A percentile compares a stretch with the other conserved stretches of the same genome.
Conservation (phyloP, 2,888 invertebrate species). For the Stomorhina lunata region DNA sequence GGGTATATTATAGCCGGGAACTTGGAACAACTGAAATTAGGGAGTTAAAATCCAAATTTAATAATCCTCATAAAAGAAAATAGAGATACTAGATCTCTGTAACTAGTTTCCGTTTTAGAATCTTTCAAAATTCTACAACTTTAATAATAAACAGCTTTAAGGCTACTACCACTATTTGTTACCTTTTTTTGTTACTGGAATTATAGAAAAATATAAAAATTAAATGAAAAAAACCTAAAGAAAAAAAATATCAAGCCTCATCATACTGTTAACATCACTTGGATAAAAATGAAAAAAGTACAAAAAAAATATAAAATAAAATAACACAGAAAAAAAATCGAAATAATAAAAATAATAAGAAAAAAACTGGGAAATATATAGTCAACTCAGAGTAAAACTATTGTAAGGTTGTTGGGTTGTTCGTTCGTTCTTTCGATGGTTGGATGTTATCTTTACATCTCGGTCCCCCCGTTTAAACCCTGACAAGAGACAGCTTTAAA, state of each 20-base stretch:
- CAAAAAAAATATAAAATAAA: slow-evolving; percentile 23
- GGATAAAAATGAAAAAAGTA: slow-evolving; percentile 37
- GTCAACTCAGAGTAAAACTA: slow-evolving; percentile 59
- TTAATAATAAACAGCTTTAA: slow-evolving; percentile 57
- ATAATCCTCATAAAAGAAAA: slow-evolving; percentile 21
- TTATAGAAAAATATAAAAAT: slow-evolving; percentile 35
- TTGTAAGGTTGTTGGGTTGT: slow-evolving; percentile 65
- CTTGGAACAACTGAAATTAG: slow-evolving; percentile 79
- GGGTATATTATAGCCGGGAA: slow-evolving; percentile 80
- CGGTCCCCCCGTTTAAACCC: slow-evolving; percentile 52
- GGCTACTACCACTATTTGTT: no score
- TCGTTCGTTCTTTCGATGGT: no score
- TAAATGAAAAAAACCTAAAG: slow-evolving; percentile 17
- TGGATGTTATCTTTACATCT: slow-evolving; percentile 66
- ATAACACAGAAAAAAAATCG: slow-evolving; percentile 52
- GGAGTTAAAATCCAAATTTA: slow-evolving; percentile 6
- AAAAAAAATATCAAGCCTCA: slow-evolving; percentile 51
- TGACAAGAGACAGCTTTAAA: slow-evolving; percentile 58
- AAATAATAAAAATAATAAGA: slow-evolving; percentile 54
- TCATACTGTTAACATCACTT: slow-evolving; percentile 52
- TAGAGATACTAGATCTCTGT: slow-evolving; percentile 17
- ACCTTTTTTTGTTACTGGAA: no score
- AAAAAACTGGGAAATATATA: slow-evolving; percentile 22
- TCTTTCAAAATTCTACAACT: slow-evolving; percentile 33
- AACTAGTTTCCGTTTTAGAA: no score